A percentile compares a stretch with the other conserved stretches of the same genome.
Evolutionary conservation across 2,113 vertebrate species (phyloP).

Genomic region (Oxyura jamaicensis): DNA sequence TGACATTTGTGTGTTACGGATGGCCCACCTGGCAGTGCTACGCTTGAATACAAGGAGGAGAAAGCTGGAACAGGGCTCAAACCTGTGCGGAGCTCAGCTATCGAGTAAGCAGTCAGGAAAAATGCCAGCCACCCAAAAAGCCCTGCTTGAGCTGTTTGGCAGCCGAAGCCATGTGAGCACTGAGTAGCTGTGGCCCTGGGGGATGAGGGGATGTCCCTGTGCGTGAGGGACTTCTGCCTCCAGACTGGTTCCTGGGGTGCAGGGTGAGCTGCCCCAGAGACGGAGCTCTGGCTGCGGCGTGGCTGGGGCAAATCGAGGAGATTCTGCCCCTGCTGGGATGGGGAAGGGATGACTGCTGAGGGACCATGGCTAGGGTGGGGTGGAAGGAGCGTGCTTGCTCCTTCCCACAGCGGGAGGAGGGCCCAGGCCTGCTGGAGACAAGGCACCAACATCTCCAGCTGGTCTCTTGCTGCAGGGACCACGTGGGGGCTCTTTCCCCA

Average conservation of each 20-base stretch:
- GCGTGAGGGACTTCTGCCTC: no score
- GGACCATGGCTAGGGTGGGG: neutral
- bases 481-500: neutral
- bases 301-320: rapidly evolving
- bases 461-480: neutral
- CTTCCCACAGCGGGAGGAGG: neutral
- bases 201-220: no score
- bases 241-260: no score
- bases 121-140: no score
- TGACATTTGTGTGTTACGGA: rapidly evolving
- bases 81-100: no score
- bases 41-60: neutral
- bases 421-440: neutral
- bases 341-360: neutral
- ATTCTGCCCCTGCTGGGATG: neutral
- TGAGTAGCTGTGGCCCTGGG: no score
- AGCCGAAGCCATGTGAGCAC: no score
- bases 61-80: neutral
- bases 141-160: no score
- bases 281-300: neutral
- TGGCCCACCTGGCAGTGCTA: neutral
- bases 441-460: neutral
- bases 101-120: no score
- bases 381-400: neutral
- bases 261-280: neutral